Evolutionary conservation across 2,888 invertebrate species (phyloP), one percentile per base, ranked within the genome.

Genomic region (Polymixis lichenea): DNA sequence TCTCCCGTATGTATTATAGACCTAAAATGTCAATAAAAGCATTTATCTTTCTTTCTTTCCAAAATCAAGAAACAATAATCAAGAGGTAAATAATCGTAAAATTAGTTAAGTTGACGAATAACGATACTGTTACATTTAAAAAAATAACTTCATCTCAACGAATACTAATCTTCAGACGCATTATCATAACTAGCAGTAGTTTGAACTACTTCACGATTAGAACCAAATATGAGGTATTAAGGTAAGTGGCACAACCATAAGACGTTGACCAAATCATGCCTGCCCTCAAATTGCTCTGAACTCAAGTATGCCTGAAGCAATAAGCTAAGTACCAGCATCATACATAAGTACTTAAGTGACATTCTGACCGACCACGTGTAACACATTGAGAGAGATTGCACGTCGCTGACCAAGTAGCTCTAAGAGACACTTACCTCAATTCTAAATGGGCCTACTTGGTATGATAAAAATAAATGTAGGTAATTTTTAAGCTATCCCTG

Each of bases 311-410:
- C 15, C 73, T 80, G 73, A 73, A 80, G 56, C 81, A 80, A 73
- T 78, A 65, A 56, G 19, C 62, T 28, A 56, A 80, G 64, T 80
- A 58, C 61, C 17, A 38, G 28, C 78, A 51, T 62, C 67, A 51
- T 6, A 25, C 49, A 28, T 17, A 61, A 62, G 49, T 73, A 74
- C 58, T 28, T 28, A 2, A 46, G 81, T 65, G 75, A 81, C 78
- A 78, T 3, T 56, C 51, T 77, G 77, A 77, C 77, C 77, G 51
- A 65, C 22, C 78, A 81, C 78, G 81, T 81, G 56, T n/a, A 28
- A n/a, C 64, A 46, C 81, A 53, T 81, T 60, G 38, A 38, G 58
- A 60, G 74, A 13, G 62, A 13, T 74, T 15, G 56, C 77, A 80
- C 81, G 78, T 78, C 55, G 22, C 25, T 22, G 9, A 64, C 66